Evolutionary conservation across 2,888 invertebrate species (phyloP).

Genomic region (Platerodrilus igneus): DNA sequence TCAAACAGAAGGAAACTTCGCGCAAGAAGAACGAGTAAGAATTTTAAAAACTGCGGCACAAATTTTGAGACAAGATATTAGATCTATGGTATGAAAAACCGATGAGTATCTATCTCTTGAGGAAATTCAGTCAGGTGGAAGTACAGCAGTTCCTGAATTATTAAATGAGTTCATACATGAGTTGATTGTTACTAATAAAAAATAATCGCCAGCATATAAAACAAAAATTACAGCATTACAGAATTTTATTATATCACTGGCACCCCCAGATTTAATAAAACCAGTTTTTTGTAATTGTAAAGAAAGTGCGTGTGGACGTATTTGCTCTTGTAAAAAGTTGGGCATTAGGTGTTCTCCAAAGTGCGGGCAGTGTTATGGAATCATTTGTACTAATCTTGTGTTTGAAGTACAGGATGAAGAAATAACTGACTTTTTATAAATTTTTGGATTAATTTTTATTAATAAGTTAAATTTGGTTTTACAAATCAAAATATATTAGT

Average conservation of each 20-base stretch:
- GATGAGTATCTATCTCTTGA: background rate
- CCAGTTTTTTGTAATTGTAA: no score
- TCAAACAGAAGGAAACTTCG: background rate
- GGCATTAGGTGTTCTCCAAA: no score
- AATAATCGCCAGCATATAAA: background rate
- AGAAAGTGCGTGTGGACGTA: no score
- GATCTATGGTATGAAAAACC: constrained; percentile 1
- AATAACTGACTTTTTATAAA: no score
- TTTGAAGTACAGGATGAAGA: no score
- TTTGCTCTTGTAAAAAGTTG: no score
- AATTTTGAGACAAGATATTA: constrained; percentile 8
- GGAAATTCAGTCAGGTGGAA: constrained; percentile 4
- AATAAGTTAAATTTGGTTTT: no score
- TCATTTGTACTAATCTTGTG: no score
- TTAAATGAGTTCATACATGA: background rate
- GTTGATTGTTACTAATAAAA: constrained; percentile 3
- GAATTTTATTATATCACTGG: constrained; percentile 5
- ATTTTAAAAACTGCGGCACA: constrained; percentile 1
- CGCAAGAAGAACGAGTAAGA: background rate
- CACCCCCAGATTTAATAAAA: no score
- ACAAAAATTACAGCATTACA: constrained; percentile 4
- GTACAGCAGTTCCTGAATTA: constrained; percentile 1
- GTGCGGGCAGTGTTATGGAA: no score
- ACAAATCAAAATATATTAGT: no score
- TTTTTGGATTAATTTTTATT: no score